A percentile compares a stretch with the other conserved stretches of the same genome.
These are phyloP conservation scores for Amphimallon solstitiale DNA, from an alignment of 2,888 invertebrate genomes.

Conservation along the genomic window DNA sequence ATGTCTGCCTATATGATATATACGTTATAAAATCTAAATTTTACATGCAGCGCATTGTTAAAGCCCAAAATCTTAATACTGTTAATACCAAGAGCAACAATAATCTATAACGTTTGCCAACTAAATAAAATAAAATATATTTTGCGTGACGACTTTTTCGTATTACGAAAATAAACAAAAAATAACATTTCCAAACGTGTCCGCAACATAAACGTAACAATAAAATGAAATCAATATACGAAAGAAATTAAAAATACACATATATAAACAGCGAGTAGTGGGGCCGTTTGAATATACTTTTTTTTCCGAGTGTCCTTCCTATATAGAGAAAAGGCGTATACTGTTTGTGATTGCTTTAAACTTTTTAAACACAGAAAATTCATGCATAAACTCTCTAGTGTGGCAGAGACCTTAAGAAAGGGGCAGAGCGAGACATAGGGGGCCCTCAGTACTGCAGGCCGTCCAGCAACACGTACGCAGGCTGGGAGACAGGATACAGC, in stretches of 20 bases:
- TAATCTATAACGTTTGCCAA: slow-evolving; percentile 1
- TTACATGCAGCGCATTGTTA: background rate
- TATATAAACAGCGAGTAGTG: background rate
- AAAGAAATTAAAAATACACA: slow-evolving; percentile 17
- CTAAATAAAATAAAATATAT: background rate
- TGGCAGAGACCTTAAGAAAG: slow-evolving; percentile 60
- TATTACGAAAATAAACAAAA: background rate
- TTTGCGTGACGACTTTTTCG: background rate
- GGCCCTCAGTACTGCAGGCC: slow-evolving; percentile 71
- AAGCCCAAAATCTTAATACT: background rate
- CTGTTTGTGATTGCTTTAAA: background rate
- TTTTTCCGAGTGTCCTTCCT: background rate
- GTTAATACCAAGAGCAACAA: slow-evolving; percentile 2
- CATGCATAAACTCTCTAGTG: slow-evolving; percentile 47
- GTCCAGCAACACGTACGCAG: slow-evolving; percentile 71
- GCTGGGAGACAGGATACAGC: slow-evolving; percentile 69
- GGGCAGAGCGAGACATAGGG: slow-evolving; percentile 56
- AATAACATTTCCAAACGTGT: slow-evolving; percentile 13
- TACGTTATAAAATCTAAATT: background rate
- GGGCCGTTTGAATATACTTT: background rate
- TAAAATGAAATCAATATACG: slow-evolving; percentile 8
- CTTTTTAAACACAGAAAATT: slow-evolving; percentile 20
- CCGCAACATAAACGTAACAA: slow-evolving; percentile 7
- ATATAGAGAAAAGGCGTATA: background rate
- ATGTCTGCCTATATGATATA: background rate